Conservation (phyloP, 2,888 invertebrate species). For the Nasonovia ribisnigri region DNA sequence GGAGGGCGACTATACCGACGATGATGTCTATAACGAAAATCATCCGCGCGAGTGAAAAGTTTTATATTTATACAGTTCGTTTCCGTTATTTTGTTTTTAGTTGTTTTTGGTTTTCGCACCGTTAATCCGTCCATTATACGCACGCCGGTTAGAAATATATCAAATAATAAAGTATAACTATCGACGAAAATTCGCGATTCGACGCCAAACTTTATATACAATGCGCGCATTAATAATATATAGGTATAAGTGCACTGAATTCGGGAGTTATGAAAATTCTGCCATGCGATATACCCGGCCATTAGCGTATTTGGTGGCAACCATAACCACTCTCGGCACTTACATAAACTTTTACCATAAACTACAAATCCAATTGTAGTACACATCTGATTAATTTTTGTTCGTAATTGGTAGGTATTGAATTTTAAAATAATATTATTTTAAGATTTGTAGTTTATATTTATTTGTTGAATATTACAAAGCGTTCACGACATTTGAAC, state of each 20-base stretch:
- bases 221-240: background rate
- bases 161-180: background rate
- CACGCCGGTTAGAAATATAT: background rate
- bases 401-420: background rate
- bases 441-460: background rate
- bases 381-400: background rate
- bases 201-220: background rate
- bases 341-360: background rate
- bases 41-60: background rate
- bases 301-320: background rate
- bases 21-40: background rate
- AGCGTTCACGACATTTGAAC: background rate
- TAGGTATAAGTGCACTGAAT: background rate
- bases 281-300: background rate
- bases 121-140: background rate
- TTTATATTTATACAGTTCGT: background rate
- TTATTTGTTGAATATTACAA: background rate
- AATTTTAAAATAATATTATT: background rate
- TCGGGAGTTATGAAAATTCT: background rate
- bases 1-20: background rate
- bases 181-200: background rate
- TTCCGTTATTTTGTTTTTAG: background rate
- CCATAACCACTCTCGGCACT: background rate
- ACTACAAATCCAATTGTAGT: background rate
- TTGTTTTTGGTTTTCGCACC: background rate